A percentile compares a stretch with the other conserved stretches of the same genome.
phyloP scores from a whole-genome alignment of 2,113 vertebrate species.

The Chamaetylas fuelleborni region DNA sequence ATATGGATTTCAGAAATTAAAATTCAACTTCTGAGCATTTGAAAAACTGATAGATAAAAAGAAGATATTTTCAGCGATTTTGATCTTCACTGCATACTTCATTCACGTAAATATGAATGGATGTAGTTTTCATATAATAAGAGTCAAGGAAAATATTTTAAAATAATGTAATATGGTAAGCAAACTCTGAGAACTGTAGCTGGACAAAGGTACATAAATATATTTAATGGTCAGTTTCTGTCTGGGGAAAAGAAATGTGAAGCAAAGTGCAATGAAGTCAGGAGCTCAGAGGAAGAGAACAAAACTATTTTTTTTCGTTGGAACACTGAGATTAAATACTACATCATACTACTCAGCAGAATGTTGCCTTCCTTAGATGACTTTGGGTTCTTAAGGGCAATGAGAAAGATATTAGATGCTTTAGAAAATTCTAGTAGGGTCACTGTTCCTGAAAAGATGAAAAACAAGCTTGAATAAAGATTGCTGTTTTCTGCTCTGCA shows the following conservation, averaged over 20 bases:
- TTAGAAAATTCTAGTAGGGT: background rate
- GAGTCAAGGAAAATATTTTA: background rate
- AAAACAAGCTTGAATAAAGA: background rate
- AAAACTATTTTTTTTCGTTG: background rate
- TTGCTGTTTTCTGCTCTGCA: background rate
- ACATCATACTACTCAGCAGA: background rate
- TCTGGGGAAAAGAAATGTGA: background rate
- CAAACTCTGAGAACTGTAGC: background rate
- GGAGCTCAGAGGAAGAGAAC: background rate
- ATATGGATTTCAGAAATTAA: background rate
- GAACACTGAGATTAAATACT: background rate
- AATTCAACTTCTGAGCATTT: background rate
- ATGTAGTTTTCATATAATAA: background rate
- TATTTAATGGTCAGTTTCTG: background rate
- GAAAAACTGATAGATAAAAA: background rate
- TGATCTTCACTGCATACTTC: background rate
- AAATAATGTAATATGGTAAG: background rate
- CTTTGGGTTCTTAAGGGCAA: background rate
- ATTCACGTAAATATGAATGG: background rate
- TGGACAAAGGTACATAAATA: background rate
- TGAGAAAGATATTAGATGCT: background rate
- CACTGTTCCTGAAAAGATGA: background rate
- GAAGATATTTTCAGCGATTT: background rate
- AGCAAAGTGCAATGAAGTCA: background rate
- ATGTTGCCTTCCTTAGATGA: background rate